Evolutionary conservation across 2,888 invertebrate species (phyloP).

Genomic region (Lithosia quadra): DNA sequence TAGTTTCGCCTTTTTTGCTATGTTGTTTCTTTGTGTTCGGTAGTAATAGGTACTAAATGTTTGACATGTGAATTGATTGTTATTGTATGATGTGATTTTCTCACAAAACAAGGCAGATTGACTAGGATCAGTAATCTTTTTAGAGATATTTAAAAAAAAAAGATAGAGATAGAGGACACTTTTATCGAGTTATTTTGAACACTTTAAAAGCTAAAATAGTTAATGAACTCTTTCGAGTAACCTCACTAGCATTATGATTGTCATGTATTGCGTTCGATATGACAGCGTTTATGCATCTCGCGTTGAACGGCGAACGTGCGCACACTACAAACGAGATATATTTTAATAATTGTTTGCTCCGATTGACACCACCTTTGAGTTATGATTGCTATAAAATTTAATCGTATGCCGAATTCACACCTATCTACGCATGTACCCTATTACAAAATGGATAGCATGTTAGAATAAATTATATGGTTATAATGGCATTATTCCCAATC

Average conservation of each 20-base stretch:
- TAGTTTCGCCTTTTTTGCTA: conserved; percentile 11
- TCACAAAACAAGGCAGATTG: not conserved
- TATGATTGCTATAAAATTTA: conserved; percentile 9
- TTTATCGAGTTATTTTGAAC: not conserved
- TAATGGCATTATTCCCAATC: too few relatives aligned
- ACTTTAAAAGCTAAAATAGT: conserved; percentile 1
- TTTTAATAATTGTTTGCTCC: conserved; percentile 67
- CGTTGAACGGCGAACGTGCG: conserved; percentile 55
- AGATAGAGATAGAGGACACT: too few relatives aligned
- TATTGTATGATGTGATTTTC: not conserved
- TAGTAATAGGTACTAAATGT: not conserved
- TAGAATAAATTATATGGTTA: too few relatives aligned
- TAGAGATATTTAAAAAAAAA: too few relatives aligned
- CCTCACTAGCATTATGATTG: conserved; percentile 13
- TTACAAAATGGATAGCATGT: not conserved
- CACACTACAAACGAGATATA: conserved; percentile 56
- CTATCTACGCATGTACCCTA: not conserved
- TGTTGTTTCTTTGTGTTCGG: conserved; percentile 4
- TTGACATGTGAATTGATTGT: not conserved
- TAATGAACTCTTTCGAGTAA: conserved; percentile 17
- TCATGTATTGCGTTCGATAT: conserved; percentile 22
- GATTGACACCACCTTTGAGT: conserved; percentile 53
- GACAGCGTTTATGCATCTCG: conserved; percentile 48
- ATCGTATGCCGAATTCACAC: not conserved
- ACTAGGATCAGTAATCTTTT: not conserved